Percentiles rank a stretch among this genome's conserved stretches.
Conservation (phyloP, 2,888 invertebrate genomes). For the Lepas anatifera region DNA sequence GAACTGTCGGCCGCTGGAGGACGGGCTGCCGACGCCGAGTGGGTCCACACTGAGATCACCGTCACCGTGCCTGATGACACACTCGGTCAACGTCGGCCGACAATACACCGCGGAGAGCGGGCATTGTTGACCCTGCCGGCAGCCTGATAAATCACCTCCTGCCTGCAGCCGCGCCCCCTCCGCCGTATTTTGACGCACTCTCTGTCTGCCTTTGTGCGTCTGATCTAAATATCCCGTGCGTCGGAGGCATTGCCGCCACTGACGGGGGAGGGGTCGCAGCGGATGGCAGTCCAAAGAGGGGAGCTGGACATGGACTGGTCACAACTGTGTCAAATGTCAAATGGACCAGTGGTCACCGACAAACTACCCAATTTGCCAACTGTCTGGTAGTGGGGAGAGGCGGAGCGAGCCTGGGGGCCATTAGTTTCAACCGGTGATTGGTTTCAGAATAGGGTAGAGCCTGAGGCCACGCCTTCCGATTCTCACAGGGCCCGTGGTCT, state of each 20-base stretch:
- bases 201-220: not conserved
- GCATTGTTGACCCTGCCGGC: not conserved
- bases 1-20: too few relatives aligned
- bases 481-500: too few relatives aligned
- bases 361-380: constrained; percentile 8
- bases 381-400: not conserved
- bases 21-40: too few relatives aligned
- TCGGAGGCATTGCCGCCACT: not conserved
- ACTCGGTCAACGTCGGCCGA: too few relatives aligned
- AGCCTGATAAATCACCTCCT: not conserved
- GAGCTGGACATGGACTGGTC: too few relatives aligned
- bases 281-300: too few relatives aligned
- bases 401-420: not conserved
- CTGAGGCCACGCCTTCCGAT: not conserved
- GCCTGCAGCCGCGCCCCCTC: not conserved
- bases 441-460: not conserved
- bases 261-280: not conserved
- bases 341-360: constrained; percentile 9
- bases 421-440: constrained; percentile 11
- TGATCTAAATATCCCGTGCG: constrained; percentile 11
- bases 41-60: too few relatives aligned
- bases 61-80: too few relatives aligned
- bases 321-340: constrained; percentile 9
- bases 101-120: not conserved
- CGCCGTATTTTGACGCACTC: not conserved